A percentile compares a stretch with the other conserved stretches of the same genome.
Evolutionary conservation across 2,113 vertebrate species (phyloP).

Genomic region (Tylochromis polylepis): DNA sequence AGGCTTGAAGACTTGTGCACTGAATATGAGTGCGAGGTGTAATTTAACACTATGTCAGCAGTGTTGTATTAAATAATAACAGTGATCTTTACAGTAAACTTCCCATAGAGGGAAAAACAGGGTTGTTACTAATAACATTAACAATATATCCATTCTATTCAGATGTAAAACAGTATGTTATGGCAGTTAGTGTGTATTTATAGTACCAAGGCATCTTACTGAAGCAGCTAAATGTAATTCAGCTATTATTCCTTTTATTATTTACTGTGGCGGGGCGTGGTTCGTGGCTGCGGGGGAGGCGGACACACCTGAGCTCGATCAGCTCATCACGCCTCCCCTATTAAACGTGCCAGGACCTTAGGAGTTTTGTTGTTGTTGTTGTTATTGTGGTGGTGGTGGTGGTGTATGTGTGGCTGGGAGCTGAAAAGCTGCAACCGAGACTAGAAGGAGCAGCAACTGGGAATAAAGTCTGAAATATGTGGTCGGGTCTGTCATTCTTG

Average conservation of each 20-base stretch:
- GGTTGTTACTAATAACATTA: neutral
- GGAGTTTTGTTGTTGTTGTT: too few species aligned
- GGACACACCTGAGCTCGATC: too few species aligned
- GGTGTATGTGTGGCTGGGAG: too few species aligned
- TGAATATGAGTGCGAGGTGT: neutral
- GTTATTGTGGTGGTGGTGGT: too few species aligned
- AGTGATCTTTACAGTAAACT: neutral
- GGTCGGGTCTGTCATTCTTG: too few species aligned
- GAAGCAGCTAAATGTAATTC: neutral
- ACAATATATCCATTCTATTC: neutral
- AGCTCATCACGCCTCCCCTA: too few species aligned
- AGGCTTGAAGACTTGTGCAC: neutral
- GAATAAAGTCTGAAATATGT: too few species aligned
- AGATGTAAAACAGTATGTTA: neutral
- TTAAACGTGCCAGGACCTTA: too few species aligned
- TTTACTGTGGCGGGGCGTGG: too few species aligned
- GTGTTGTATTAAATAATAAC: neutral
- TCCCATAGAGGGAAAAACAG: neutral
- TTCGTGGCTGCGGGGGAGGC: too few species aligned
- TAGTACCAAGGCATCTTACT: neutral
- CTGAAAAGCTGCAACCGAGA: too few species aligned
- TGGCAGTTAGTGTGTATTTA: neutral
- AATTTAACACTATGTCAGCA: neutral
- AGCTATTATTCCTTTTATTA: neutral
- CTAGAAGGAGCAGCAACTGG: too few species aligned